Percentiles rank a stretch among this genome's conserved stretches.
Evolutionary conservation across 2,888 invertebrate genomes (phyloP).

Genomic region (Tanytarsus gracilentus): DNA sequence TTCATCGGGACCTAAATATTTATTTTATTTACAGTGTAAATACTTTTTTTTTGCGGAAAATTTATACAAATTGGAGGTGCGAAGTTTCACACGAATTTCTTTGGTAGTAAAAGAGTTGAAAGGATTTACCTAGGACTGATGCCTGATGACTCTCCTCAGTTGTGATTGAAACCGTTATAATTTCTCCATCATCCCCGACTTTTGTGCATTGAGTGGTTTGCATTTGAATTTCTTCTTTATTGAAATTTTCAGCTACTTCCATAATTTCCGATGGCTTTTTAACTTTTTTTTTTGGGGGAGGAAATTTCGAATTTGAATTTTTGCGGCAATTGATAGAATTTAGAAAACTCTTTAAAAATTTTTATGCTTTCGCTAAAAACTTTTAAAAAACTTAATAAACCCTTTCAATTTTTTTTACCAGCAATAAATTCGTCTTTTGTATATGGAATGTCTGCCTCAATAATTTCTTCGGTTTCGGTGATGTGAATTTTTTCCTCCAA

Average conservation of each 20-base stretch:
- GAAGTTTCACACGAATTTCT: too few species aligned
- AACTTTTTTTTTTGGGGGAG: constrained; percentile 31
- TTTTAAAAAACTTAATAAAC: not conserved
- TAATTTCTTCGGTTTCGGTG: constrained; percentile 28
- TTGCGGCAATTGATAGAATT: too few species aligned
- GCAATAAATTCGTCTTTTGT: not conserved
- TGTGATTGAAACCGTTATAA: constrained; percentile 47
- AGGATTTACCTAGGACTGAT: constrained; percentile 53
- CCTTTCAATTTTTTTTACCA: not conserved
- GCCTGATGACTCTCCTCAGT: constrained; percentile 54
- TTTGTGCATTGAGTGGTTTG: constrained; percentile 44
- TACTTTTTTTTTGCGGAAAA: not conserved
- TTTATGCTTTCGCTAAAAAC: too few species aligned
- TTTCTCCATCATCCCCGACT: constrained; percentile 39
- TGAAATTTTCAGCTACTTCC: constrained; percentile 13
- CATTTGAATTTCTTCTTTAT: constrained; percentile 30
- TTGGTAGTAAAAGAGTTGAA: too few species aligned
- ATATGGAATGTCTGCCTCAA: constrained; percentile 12
- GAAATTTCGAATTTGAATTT: not conserved
- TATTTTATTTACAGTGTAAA: constrained; percentile 1
- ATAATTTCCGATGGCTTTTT: constrained; percentile 38
- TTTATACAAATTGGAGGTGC: constrained; percentile 13
- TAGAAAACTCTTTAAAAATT: too few species aligned
- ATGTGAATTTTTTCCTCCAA: constrained; percentile 22
- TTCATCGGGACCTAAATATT: constrained; percentile 52